Evolutionary conservation across 2,888 invertebrate genomes (phyloP).

Genomic region (Hirtodrosophila trivittata): DNA sequence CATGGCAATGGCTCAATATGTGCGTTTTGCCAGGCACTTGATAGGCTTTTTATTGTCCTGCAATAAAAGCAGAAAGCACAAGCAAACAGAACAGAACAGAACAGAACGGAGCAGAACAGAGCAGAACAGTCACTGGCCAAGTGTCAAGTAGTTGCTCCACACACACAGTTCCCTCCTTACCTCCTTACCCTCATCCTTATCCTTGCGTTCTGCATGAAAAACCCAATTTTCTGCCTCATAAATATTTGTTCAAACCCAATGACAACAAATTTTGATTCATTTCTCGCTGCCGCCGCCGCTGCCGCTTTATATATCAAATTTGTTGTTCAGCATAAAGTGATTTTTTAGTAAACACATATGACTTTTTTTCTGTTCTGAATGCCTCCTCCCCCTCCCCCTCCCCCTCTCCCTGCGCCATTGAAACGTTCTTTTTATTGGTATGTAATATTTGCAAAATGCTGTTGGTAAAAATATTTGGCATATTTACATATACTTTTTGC

Average conservation of each 20-base stretch:
- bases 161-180: neutral
- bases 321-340: constrained; percentile 48
- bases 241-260: constrained; percentile 70
- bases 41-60: constrained; percentile 68
- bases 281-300: constrained; percentile 28
- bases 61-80: constrained; percentile 45
- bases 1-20: constrained; percentile 68
- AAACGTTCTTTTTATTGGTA: constrained; percentile 47
- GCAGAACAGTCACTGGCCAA: constrained; percentile 29
- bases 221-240: constrained; percentile 74
- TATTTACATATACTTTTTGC: constrained; percentile 46
- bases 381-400: neutral
- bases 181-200: neutral
- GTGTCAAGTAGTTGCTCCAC: constrained; percentile 59
- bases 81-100: neutral
- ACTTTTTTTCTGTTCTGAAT: constrained; percentile 29
- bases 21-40: constrained; percentile 50
- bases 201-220: constrained; percentile 28
- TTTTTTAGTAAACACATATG: constrained; percentile 37
- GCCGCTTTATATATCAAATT: constrained; percentile 44
- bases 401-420: neutral
- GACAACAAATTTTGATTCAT: constrained; percentile 68
- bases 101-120: constrained; percentile 3
- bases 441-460: constrained; percentile 63
- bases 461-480: constrained; percentile 55